A percentile compares a stretch with the other conserved stretches of the same genome.
phyloP scores from a whole-genome alignment of 2,797 vertebrate species.

The Merluccius polli region DNA sequence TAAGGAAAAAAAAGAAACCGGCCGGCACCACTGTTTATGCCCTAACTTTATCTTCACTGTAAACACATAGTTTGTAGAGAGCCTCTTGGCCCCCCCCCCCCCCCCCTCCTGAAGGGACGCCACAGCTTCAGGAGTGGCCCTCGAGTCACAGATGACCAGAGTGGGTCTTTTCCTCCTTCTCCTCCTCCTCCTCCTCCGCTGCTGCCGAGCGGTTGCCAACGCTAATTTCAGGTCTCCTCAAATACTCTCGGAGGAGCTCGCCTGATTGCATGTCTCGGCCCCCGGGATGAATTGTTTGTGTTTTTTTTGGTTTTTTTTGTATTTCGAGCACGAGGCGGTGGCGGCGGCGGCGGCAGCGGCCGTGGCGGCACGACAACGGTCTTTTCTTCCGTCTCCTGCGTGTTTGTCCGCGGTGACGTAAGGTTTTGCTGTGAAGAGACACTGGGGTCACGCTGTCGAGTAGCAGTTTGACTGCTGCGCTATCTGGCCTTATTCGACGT shows the following conservation, averaged over 20 bases:
- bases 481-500: constrained; percentile 33
- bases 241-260: constrained; percentile 14
- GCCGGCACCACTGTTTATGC: constrained; percentile 49
- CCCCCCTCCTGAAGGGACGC: too few relatives aligned
- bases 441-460: constrained; percentile 25
- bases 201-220: background rate
- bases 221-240: constrained; percentile 13
- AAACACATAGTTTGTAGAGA: constrained; percentile 48
- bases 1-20: constrained; percentile 22
- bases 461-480: constrained; percentile 5
- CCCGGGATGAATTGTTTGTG: constrained; percentile 6
- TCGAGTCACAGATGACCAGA: constrained; percentile 27
- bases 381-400: background rate
- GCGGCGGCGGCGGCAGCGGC: too few relatives aligned
- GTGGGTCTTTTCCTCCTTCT: too few relatives aligned
- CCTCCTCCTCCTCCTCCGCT: constrained; percentile 27
- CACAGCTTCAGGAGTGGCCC: constrained; percentile 8
- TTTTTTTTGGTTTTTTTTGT: constrained; percentile 1
- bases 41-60: constrained; percentile 60
- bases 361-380: too few relatives aligned
- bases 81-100: constrained; percentile 24
- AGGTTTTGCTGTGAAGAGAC: constrained; percentile 10
- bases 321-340: too few relatives aligned
- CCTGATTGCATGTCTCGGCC: constrained; percentile 10
- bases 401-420: background rate